Evolutionary conservation across 2,113 vertebrate genomes (phyloP).

Genomic region (Crotalus viridis): DNA sequence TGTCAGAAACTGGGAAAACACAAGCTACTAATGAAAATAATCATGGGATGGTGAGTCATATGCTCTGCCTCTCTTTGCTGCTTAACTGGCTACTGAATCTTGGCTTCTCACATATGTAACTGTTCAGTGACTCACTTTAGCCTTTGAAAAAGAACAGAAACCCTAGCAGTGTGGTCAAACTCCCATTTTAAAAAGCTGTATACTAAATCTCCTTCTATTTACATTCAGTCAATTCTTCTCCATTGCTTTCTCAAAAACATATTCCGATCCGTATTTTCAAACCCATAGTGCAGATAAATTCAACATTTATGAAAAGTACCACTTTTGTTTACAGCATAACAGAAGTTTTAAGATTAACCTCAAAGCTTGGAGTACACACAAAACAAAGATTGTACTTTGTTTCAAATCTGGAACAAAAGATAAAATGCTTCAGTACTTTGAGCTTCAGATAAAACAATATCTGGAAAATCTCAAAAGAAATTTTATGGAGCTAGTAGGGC

Average conservation of each 20-base stretch:
- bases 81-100: neutral
- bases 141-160: neutral
- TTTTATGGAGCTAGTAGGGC: neutral
- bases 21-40: neutral
- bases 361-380: neutral
- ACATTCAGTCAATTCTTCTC: neutral
- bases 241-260: neutral
- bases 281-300: neutral
- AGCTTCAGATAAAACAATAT: neutral
- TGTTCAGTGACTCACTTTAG: neutral
- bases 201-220: neutral
- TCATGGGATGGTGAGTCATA: conserved; percentile 16
- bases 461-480: neutral
- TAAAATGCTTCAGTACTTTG: neutral
- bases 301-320: neutral
- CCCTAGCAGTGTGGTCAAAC: neutral
- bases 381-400: neutral
- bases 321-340: neutral
- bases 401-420: neutral
- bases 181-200: neutral
- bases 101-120: neutral
- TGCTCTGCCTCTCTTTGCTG: neutral
- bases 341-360: neutral
- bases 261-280: neutral
- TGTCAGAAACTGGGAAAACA: neutral